Conservation (phyloP, 2,888 invertebrate genomes). For the Lysandra coridon region DNA sequence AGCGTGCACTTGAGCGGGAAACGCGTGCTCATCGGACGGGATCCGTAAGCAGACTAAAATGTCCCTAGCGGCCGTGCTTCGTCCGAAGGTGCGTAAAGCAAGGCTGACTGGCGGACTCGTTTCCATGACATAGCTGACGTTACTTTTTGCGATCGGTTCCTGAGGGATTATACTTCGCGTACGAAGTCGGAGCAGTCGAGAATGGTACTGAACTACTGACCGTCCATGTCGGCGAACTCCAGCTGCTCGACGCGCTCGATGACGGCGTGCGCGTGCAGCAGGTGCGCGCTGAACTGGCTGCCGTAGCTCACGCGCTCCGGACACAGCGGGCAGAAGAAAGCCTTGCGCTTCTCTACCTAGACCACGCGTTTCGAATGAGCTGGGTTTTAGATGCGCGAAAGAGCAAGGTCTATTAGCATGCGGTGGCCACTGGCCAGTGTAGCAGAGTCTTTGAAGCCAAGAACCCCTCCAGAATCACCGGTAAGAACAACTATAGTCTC, state of each 20-base stretch:
- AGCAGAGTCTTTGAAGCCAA: too few relatives aligned
- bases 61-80: too few relatives aligned
- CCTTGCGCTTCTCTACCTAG: slow-evolving; percentile 72
- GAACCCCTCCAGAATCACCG: too few relatives aligned
- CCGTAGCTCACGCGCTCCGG: slow-evolving; percentile 71
- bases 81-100: background rate
- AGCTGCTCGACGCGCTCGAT: slow-evolving; percentile 66
- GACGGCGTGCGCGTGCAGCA: slow-evolving; percentile 59
- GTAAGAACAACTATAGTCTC: too few relatives aligned
- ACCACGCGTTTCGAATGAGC: background rate
- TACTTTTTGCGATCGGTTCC: background rate
- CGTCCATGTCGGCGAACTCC: slow-evolving; percentile 68
- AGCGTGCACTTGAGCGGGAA: too few relatives aligned
- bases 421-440: too few relatives aligned
- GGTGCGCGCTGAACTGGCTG: slow-evolving; percentile 66
- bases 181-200: background rate
- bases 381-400: too few relatives aligned
- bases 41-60: too few relatives aligned
- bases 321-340: slow-evolving; percentile 69
- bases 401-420: too few relatives aligned
- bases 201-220: slow-evolving; percentile 57
- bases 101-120: background rate
- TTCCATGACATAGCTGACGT: background rate
- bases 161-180: background rate
- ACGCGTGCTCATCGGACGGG: too few relatives aligned